Conservation (phyloP, 2,888 invertebrate species). For the Thera britannica region DNA sequence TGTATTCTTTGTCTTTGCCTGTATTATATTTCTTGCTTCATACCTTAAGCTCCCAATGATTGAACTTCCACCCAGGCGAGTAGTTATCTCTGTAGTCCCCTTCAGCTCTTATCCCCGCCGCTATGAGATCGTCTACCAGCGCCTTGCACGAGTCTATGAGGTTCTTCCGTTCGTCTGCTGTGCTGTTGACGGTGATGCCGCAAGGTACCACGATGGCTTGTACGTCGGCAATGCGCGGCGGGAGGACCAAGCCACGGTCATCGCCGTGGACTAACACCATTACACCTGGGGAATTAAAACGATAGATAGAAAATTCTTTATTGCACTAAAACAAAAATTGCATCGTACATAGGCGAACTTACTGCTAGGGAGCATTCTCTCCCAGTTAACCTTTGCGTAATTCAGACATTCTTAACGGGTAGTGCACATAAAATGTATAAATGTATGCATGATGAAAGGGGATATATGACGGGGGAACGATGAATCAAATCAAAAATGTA, state of each 20-base stretch:
- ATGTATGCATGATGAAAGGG: too few relatives aligned
- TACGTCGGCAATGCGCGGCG: slow-evolving; percentile 94
- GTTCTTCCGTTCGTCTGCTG: slow-evolving; percentile 87
- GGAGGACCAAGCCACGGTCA: slow-evolving; percentile 97
- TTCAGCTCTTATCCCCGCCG: slow-evolving; percentile 89
- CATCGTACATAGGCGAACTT: too few relatives aligned
- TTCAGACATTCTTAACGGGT: too few relatives aligned
- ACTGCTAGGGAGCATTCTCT: too few relatives aligned
- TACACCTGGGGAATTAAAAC: slow-evolving; percentile 86
- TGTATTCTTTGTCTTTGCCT: too few relatives aligned
- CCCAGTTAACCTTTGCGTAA: too few relatives aligned
- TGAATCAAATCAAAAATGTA: too few relatives aligned
- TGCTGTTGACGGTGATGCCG: slow-evolving; percentile 94
- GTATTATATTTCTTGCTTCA: slow-evolving; percentile 3
- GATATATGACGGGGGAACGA: too few relatives aligned
- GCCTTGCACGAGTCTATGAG: slow-evolving; percentile 89
- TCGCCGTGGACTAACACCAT: slow-evolving; percentile 98
- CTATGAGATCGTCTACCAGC: slow-evolving; percentile 86
- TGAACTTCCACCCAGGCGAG: slow-evolving; percentile 99
- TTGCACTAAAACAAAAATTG: too few relatives aligned
- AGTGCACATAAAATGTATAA: too few relatives aligned
- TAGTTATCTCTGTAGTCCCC: slow-evolving; percentile 97
- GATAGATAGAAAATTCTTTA: too few relatives aligned
- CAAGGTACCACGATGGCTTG: slow-evolving; percentile 98
- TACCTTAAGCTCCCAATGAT: slow-evolving; percentile 97